Evolutionary conservation across 2,113 vertebrate species (phyloP).

Genomic region (Sinocyclocheilus maitianheensis): DNA sequence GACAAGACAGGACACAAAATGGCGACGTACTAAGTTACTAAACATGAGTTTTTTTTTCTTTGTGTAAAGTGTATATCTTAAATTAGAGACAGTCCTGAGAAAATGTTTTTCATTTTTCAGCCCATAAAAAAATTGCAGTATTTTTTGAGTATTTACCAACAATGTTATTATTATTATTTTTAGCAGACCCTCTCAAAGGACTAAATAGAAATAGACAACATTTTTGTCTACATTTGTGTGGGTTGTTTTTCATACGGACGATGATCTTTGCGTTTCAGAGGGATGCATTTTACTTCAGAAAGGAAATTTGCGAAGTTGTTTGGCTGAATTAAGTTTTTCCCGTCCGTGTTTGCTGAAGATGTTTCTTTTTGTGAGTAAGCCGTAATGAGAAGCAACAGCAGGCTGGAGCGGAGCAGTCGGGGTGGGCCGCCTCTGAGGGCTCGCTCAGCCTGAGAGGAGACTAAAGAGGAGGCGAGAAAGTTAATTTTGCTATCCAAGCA

Average conservation of each 20-base stretch:
- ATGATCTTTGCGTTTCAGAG: not conserved
- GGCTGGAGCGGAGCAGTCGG: slow-evolving; percentile 23
- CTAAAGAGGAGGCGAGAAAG: slow-evolving; percentile 70
- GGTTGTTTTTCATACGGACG: not conserved
- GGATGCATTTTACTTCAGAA: not conserved
- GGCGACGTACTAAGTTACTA: not conserved
- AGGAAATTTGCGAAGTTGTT: not conserved
- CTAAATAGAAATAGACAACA: too few species aligned
- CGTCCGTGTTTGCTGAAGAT: slow-evolving; percentile 26
- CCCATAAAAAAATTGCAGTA: not conserved
- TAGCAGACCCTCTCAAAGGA: too few species aligned
- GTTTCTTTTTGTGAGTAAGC: slow-evolving; percentile 66
- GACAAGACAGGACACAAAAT: not conserved
- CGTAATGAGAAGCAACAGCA: slow-evolving; percentile 47
- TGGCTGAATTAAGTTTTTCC: not conserved
- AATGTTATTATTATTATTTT: not conserved
- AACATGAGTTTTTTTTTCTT: not conserved
- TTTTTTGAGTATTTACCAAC: too few species aligned
- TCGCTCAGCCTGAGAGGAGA: slow-evolving; percentile 40
- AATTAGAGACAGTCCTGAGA: not conserved
- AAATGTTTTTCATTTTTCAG: not conserved
- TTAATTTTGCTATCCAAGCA: slow-evolving; percentile 83
- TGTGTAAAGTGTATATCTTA: not conserved
- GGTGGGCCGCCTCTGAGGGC: slow-evolving; percentile 17
- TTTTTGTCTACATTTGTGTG: not conserved